Base-by-base conservation (phyloP, 2,888 invertebrate species). In the Xestia rhomboidea region DNA sequence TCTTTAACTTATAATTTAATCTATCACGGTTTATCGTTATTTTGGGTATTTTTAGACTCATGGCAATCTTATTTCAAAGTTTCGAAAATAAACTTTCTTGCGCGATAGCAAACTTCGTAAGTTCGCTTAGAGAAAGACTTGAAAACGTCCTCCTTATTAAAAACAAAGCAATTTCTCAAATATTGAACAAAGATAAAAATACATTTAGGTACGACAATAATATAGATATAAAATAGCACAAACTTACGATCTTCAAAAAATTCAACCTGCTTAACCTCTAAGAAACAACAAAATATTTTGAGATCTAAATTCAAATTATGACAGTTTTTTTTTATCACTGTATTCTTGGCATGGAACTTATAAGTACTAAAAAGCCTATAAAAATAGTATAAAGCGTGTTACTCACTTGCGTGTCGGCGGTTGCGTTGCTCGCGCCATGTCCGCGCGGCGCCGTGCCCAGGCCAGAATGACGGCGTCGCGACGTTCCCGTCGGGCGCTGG, bases 341-440 rank as follows among this genome's bases (percentile, higher is more conserved):
- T 0, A 5, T 68, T 60, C 21, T 27, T 24, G 13, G 10, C 13
- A 64, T 27, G n/a, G 41, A 41, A 27, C n/a, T 24, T 27, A 18
- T 0, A 64, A 64, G 64, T 64, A 64, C 64, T 27, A 41, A n/a
- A 64, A 15, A 64, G 4, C 10, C n/a, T 41, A 15, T 62, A 13
- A 67, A 38, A 75, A 69, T 15, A 63, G 81, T 78, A 66, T 69
- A 81, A 82, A 72, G 83, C 76, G 75, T 77, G 76, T 79, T 92
- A 96, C 96, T 96, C 82, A 96, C 96, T 93, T 95, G 95, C 92
- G 95, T 95, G 92, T 93, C 92, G 95, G 95, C 92, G 94, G 95
- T 92, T 94, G 94, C 93, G 92, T 91, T 80, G 89, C 90, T 92
- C 92, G 95, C 96, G 96, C 96, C 96, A 96, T 96, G 95, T 93